Conservation (phyloP, 2,888 invertebrate genomes). For the Idaea biselata region DNA sequence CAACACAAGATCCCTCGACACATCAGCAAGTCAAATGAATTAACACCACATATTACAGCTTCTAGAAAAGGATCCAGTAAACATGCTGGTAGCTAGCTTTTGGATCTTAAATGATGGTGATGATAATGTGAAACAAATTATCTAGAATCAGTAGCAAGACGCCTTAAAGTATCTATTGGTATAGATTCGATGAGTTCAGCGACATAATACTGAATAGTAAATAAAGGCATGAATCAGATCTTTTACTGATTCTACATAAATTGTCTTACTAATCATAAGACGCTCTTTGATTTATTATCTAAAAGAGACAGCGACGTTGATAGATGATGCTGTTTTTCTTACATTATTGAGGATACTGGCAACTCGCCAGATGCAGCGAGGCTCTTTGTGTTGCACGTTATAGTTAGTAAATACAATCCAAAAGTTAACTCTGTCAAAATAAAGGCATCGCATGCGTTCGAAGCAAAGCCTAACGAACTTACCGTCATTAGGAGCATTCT, state of each 20-base stretch:
- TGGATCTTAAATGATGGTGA: constrained; percentile 55
- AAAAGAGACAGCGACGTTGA: constrained; percentile 45
- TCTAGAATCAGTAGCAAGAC: constrained; percentile 13
- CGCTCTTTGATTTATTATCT: constrained; percentile 27
- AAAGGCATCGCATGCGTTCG: constrained; percentile 33
- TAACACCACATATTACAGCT: constrained; percentile 49
- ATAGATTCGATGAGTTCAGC: not conserved
- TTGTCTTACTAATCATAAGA: constrained; percentile 25
- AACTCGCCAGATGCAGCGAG: constrained; percentile 32
- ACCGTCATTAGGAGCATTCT: constrained; percentile 65
- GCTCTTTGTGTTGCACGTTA: constrained; percentile 17
- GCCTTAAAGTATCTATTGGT: not conserved
- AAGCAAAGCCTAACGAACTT: constrained; percentile 68
- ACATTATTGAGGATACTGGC: constrained; percentile 37
- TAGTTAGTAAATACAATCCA: constrained; percentile 20
- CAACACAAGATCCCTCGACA: constrained; percentile 63
- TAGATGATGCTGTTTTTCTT: constrained; percentile 41
- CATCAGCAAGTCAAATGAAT: constrained; percentile 79
- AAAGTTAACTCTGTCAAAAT: constrained; percentile 24
- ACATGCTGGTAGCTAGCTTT: constrained; percentile 58
- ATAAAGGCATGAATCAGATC: not conserved
- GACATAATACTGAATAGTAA: not conserved
- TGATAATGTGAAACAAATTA: constrained; percentile 12
- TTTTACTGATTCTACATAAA: constrained; percentile 23
- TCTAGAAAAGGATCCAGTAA: constrained; percentile 32